Base-by-base conservation (phyloP, 2,797 vertebrate genomes). In the Synanceia verrucosa region DNA sequence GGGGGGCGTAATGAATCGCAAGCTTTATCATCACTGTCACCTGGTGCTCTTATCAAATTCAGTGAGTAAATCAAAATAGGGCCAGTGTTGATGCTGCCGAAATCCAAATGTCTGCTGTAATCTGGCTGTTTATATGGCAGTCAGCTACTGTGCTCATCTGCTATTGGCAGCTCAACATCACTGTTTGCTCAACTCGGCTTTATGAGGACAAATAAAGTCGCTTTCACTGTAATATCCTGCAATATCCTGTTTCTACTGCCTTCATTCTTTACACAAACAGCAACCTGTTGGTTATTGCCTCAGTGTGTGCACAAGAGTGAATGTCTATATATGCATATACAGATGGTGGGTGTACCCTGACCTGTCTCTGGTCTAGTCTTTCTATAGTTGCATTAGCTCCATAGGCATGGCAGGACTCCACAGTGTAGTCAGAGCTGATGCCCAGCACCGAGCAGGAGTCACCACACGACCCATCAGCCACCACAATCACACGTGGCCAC, bases 301-400 rank as follows among this genome's bases (percentile, higher is more conserved):
- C 26, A 43, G 63, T 44, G 57, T 62, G 47, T 67, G 62, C 36
- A 62, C 44, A 66, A 29, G 67, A 65, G 34, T 37, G 44, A 60
- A 47, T 57, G 18, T 66, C 26, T 43, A 34, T 73, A 26, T 46
- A 1, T 66, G 55, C 0, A 13, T 26, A n/a, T 34, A 52, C 19
- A 64, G 19, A 44, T 26, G 28, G 46, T 50, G 33, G 28, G 56
- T 74, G 48, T 55, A 26, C 62, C 21, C 85, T 71, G 36, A 93
- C 92, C 92, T 95, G 88, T 86, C 91, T 94, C 84, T 96, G 93
- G 79, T 95, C 94, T 51, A 91, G 90, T 85, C 94, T 87, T 71
- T 93, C 92, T 74, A 95, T 94, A 5, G 89, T 90, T 43, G 91
- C 92, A 14, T 95, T 95, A 28, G 93, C 89, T 74, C 93, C 91